Evolutionary conservation across 2,113 vertebrate genomes (phyloP).

Genomic region (Meles meles): DNA sequence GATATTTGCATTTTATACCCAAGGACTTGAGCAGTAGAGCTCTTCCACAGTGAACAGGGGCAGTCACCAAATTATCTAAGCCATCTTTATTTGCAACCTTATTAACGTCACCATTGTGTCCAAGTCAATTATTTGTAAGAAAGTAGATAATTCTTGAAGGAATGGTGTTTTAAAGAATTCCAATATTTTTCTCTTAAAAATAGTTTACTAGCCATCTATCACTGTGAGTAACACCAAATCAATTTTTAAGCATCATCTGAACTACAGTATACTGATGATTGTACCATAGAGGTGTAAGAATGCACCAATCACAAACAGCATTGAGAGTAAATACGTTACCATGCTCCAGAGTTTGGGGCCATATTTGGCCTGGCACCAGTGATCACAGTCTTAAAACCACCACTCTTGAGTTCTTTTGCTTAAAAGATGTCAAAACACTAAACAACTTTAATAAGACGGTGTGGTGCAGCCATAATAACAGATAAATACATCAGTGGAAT

Average conservation of each 20-base stretch:
- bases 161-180: neutral
- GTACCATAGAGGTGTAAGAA: neutral
- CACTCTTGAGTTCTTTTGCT: neutral
- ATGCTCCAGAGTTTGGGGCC: neutral
- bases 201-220: neutral
- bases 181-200: slow-evolving; percentile 1
- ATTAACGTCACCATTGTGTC: neutral
- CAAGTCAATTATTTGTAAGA: neutral
- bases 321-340: neutral
- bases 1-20: neutral
- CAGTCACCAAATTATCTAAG: neutral
- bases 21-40: neutral
- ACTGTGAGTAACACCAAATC: neutral
- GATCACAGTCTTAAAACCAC: neutral
- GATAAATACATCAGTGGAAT: neutral
- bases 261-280: neutral
- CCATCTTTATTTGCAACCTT: neutral
- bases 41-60: neutral
- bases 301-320: neutral
- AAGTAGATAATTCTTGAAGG: neutral
- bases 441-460: slow-evolving; percentile 7
- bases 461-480: neutral
- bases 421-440: neutral
- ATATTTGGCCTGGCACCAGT: neutral
- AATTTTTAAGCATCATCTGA: neutral